Conservation (phyloP, 2,113 vertebrate genomes). For the Daphoenositta chrysoptera region DNA sequence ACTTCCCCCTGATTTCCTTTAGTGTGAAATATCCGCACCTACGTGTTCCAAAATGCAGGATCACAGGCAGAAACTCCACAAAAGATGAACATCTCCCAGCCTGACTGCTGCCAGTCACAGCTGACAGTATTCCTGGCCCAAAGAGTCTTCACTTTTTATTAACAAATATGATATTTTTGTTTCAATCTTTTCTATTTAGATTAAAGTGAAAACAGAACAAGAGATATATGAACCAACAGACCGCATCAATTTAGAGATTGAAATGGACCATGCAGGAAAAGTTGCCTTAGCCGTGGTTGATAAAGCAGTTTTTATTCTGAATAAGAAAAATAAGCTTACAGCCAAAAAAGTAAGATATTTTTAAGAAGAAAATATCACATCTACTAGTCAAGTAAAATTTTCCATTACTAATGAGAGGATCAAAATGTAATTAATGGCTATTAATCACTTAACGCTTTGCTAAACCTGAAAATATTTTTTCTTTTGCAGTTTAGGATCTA, state of each 20-base stretch:
- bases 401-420: not conserved
- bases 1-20: not conserved
- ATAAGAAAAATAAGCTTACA: slow-evolving; percentile 77
- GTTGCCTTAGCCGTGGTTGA: slow-evolving; percentile 80
- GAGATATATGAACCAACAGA: slow-evolving; percentile 3
- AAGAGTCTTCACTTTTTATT: not conserved
- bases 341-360: slow-evolving; percentile 70
- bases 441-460: not conserved
- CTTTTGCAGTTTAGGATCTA: not conserved
- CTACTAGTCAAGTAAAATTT: not conserved
- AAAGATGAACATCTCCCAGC: not conserved
- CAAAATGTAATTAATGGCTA: not conserved
- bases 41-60: fast-evolving
- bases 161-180: not conserved
- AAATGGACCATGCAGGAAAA: not conserved
- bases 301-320: slow-evolving; percentile 78
- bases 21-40: not conserved
- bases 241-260: not conserved
- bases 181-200: slow-evolving; percentile 21
- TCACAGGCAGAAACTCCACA: not conserved
- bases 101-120: not conserved
- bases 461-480: not conserved
- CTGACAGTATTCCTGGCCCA: not conserved
- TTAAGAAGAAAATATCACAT: not conserved
- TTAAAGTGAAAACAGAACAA: slow-evolving; percentile 36